Evolutionary conservation across 2,797 vertebrate species (phyloP).

Genomic region (Propithecus deckenii): DNA sequence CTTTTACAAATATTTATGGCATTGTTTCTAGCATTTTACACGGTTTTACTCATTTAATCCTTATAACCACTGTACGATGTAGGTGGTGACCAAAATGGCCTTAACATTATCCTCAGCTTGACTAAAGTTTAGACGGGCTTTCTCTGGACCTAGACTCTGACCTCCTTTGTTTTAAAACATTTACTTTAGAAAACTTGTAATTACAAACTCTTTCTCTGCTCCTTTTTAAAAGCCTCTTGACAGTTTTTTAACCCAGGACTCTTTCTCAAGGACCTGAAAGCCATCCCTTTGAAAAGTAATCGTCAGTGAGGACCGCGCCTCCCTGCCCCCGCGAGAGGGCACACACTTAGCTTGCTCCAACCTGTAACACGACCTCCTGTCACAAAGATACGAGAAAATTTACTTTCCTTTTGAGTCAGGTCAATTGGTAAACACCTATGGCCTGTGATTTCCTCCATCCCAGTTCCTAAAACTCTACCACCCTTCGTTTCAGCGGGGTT

Average conservation of each 20-base stretch:
- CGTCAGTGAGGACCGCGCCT: background rate
- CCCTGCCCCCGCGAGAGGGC: accelerated
- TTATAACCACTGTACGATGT: background rate
- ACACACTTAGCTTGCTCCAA: background rate
- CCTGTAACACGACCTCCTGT: background rate
- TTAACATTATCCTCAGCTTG: background rate
- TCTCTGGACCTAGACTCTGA: background rate
- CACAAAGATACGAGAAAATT: background rate
- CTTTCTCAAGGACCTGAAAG: background rate
- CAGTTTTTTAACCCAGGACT: background rate
- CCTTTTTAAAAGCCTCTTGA: background rate
- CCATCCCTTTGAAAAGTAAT: background rate
- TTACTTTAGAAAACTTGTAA: background rate
- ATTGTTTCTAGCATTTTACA: background rate
- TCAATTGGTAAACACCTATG: background rate
- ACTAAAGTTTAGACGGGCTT: background rate
- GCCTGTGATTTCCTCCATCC: background rate
- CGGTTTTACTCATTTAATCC: background rate
- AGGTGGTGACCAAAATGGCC: background rate
- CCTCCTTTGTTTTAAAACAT: background rate
- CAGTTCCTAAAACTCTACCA: background rate
- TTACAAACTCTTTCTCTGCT: background rate
- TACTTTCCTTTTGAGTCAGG: background rate
- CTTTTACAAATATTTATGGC: background rate
- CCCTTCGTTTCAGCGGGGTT: background rate